Evolutionary conservation across 2,888 invertebrate genomes (phyloP).

Genomic region (Polylopha cassiicola): DNA sequence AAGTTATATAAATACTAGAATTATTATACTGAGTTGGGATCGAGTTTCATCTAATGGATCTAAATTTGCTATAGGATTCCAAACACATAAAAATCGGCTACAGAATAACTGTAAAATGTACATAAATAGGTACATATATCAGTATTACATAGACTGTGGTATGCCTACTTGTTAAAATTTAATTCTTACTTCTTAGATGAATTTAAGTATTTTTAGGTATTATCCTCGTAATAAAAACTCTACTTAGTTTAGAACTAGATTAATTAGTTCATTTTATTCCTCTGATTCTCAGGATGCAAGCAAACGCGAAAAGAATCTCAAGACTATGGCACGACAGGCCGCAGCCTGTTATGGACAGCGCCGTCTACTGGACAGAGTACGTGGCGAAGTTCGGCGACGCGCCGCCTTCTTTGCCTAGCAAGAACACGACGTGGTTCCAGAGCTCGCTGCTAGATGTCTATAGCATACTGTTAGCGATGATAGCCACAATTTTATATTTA

Average conservation of each 20-base stretch:
- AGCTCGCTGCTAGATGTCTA: constrained; percentile 48
- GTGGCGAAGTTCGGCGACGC: constrained; percentile 67
- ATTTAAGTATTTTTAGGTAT: no score
- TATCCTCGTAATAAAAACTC: no score
- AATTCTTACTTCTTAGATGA: no score
- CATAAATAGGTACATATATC: no score
- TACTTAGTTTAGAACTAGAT: not conserved
- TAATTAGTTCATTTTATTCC: constrained; percentile 12
- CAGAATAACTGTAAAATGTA: no score
- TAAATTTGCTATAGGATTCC: no score
- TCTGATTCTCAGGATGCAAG: constrained; percentile 53
- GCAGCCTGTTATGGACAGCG: constrained; percentile 73
- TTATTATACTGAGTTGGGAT: no score
- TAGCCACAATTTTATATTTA: constrained; percentile 27
- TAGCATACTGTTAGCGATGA: constrained; percentile 32
- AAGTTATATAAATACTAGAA: no score
- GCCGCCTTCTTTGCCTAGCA: constrained; percentile 42
- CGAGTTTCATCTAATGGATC: no score
- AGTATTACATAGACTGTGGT: no score
- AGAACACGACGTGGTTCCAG: constrained; percentile 42
- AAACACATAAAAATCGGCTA: no score
- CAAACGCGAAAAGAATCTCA: constrained; percentile 64
- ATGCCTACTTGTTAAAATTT: no score
- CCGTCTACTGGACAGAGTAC: constrained; percentile 80
- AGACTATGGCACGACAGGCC: constrained; percentile 75